Evolutionary conservation across 2,888 invertebrate species (phyloP), one percentile per base, ranked within the genome.

Genomic region (Perdita meconis): DNA sequence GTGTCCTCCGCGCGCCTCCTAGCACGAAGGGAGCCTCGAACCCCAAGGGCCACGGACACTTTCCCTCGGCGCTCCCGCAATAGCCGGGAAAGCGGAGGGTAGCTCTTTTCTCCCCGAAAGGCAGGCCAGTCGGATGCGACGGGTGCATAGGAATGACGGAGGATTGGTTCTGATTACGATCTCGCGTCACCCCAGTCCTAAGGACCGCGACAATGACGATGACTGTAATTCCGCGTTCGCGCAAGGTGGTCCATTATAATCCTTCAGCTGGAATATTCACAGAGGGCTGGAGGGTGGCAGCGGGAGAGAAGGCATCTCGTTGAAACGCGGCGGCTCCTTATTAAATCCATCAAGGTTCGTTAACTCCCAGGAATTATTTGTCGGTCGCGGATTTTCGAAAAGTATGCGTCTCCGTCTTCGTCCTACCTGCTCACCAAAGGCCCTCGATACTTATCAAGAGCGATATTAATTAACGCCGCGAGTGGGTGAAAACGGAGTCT

Each of bases 151-250:
- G 81, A 85, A 87, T 75, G 87, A 82, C 80, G 76, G 73, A 76
- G 84, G 82, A 84, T 85, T 78, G 82, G 66, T 81, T 85, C 79
- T 82, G 88, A 89, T 89, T 89, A 88, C 80, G 82, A 89, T 89
- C 89, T 88, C 88, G 82, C 80, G 78, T 77, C 69, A 80, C 76
- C 77, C 78, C 71, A 76, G 68, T 61, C 44, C 13, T 19, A 50
- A 66, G 73, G 47, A 65, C 55, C 63, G 68, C 78, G 71, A 85
- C 71, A 66, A 70, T 70, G 67, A 78, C 70, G 56, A 72, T 56
- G 69, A 42, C 69, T 59, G 78, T 80, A 77, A 79, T 83, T 77
- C 76, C 63, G 64, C 61, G 78, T 76, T 71, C 73, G 75, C 59
- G 69, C 69, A 79, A 80, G 82, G 74, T 84, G 81, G 79, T 84